Evolutionary conservation across 1,140 invertebrate genomes (phyloP), one percentile per base, ranked within the genome.

Genomic region (Heliconius hermathena): DNA sequence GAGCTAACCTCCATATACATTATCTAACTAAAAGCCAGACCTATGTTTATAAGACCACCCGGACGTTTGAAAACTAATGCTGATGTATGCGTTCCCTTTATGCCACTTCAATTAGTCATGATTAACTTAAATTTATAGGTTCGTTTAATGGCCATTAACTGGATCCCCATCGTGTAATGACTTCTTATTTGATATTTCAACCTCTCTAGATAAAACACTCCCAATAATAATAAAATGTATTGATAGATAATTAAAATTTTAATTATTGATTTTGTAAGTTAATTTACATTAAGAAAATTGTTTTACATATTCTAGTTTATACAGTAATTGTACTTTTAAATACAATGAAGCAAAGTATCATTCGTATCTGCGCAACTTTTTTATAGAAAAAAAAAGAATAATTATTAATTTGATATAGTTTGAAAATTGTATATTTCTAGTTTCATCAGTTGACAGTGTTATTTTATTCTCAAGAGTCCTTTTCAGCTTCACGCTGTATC

Each of bases 51-150:
- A 66, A 79, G 91, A 93, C 93, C 91, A 93, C 93, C 90, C 91
- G 89, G 81, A 73, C 73, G 82, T 83, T 88, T 85, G 84, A 83
- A 82, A 82, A 84, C 81, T 87, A 82, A 82, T 81, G 80, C 84
- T 82, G 84, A 86, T 89, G 76, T 77, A 85, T 85, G 81, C 81
- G 80, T 85, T 83, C 82, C 89, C 86, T 84, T 84, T 89, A 87
- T 90, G 84, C 88, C 87, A 90, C 81, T 88, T 84, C 89, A 93
- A 93, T 94, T 93, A 91, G 90, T 93, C 90, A 93, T 91, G 91
- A 94, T 94, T 91, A 92, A 91, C 83, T 90, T 84, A 87, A 93
- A 93, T 94, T 93, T 94, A 93, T 94, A 85, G 86, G 85, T 88
- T 88, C 85, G 85, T 93, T 93, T 93, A 88, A 94, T 92, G 90